Conservation (phyloP, 2,113 vertebrate genomes). For the Noturus placidus region DNA sequence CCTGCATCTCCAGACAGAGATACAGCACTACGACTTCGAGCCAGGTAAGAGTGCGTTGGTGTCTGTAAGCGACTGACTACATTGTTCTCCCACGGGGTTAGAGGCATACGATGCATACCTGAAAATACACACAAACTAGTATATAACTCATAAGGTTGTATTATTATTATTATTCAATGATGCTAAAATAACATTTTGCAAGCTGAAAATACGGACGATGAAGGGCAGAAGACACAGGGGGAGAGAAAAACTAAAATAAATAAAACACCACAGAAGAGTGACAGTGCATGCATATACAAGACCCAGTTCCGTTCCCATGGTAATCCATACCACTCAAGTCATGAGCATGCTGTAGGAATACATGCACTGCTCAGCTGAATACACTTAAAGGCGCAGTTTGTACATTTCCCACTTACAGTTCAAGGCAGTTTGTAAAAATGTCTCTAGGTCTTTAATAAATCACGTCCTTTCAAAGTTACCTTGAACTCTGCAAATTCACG, state of each 20-base stretch:
- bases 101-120: constrained; percentile 85
- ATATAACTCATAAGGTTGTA: no score
- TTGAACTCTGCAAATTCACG: not conserved
- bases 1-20: constrained; percentile 92
- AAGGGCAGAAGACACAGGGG: not conserved
- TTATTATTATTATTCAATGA: not conserved
- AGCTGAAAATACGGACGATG: not conserved
- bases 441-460: not conserved
- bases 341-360: not conserved
- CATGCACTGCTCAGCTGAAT: constrained; percentile 27
- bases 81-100: constrained; percentile 92
- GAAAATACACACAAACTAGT: constrained; percentile 17
- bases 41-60: constrained; percentile 96
- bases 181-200: not conserved
- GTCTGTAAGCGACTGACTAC: constrained; percentile 92
- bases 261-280: not conserved
- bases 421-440: not conserved
- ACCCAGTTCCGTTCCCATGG: not conserved
- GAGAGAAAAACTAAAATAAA: no score
- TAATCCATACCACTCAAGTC: not conserved
- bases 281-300: constrained; percentile 4
- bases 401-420: not conserved
- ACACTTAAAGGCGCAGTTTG: constrained; percentile 2
- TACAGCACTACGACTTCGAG: constrained; percentile 91
- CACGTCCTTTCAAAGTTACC: not conserved